These are phyloP conservation scores for Stramonita haemastoma DNA, from an alignment of 2,888 invertebrate genomes.

Conservation along the genomic window DNA sequence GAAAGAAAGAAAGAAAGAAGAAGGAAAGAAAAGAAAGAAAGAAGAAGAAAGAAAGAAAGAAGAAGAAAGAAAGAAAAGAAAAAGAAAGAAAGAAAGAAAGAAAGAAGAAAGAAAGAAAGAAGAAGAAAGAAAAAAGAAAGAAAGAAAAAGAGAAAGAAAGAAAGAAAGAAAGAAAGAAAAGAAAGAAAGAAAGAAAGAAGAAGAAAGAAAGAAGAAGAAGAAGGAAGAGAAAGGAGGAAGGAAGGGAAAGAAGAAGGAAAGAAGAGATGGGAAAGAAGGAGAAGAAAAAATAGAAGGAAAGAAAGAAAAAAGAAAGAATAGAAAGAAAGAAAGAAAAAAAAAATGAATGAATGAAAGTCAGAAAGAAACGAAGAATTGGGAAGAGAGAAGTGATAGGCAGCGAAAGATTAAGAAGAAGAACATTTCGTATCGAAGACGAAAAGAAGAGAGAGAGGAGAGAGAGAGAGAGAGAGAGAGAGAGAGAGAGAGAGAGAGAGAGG, in stretches of 20 bases:
- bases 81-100: neutral
- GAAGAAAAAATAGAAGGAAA: too few relatives aligned
- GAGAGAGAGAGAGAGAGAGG: too few relatives aligned
- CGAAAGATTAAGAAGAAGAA: neutral
- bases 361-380: too few relatives aligned
- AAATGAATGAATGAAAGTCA: too few relatives aligned
- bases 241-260: neutral
- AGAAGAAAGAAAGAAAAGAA: neutral
- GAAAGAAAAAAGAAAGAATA: too few relatives aligned
- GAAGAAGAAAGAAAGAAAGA: too few relatives aligned
- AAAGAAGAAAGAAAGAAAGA: neutral
- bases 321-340: too few relatives aligned
- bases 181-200: too few relatives aligned
- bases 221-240: neutral
- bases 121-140: neutral
- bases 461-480: too few relatives aligned
- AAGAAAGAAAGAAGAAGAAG: neutral
- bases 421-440: neutral
- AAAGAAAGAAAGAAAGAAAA: neutral
- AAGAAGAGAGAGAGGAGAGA: neutral
- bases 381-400: too few relatives aligned
- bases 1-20: neutral
- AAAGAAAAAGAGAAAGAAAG: neutral
- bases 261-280: too few relatives aligned
- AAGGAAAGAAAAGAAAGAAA: too few relatives aligned